Evolutionary conservation across 2,113 vertebrate genomes (phyloP).

Genomic region (Shinisaurus crocodilurus): DNA sequence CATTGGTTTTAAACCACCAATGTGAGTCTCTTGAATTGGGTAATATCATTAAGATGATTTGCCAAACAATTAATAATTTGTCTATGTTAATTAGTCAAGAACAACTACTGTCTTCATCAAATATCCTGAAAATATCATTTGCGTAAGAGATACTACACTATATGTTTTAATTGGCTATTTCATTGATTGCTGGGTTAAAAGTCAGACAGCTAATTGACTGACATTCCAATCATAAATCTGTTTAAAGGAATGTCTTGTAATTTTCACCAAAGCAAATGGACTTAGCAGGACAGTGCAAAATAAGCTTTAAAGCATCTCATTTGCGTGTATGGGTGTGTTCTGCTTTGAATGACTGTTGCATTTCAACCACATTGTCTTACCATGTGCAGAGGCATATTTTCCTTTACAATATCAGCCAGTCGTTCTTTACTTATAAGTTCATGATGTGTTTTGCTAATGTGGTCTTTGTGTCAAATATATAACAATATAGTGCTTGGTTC

Average conservation of each 20-base stretch:
- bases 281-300: background rate
- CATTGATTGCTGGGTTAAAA: conserved; percentile 27
- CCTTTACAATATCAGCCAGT: background rate
- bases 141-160: background rate
- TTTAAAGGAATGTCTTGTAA: background rate
- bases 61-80: conserved; percentile 16
- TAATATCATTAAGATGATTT: conserved; percentile 17
- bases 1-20: background rate
- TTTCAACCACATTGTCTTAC: background rate
- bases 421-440: conserved; percentile 5
- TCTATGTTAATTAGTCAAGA: conserved; percentile 9
- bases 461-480: conserved; percentile 19
- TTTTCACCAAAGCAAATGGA: background rate
- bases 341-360: background rate
- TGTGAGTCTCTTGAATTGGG: background rate
- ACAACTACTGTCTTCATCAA: conserved; percentile 9
- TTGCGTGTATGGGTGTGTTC: background rate
- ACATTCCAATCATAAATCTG: background rate
- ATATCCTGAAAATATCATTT: conserved; percentile 13
- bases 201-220: background rate
- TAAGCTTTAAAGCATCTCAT: background rate
- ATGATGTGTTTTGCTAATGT: conserved; percentile 8
- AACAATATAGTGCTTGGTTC: background rate
- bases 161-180: background rate
- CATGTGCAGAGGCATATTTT: background rate